phyloP scores from a whole-genome alignment of 2,888 invertebrate genomes.

The Lasioglossum malachurum region DNA sequence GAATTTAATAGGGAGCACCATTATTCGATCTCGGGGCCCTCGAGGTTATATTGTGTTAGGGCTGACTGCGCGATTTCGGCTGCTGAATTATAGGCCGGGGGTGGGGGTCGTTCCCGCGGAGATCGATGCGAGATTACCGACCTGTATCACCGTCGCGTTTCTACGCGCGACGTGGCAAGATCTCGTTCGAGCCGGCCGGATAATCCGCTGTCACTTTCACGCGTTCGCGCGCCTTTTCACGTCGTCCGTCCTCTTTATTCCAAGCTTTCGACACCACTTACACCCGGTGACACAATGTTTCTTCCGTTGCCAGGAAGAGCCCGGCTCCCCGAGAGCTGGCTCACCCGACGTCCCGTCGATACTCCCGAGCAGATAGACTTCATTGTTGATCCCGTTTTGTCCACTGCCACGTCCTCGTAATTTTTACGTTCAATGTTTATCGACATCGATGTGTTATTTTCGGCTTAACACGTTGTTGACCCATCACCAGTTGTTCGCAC shows the following conservation, averaged over 20 bases:
- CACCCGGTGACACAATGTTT: not conserved
- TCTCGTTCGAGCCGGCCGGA: conserved; percentile 21
- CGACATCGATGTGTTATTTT: no score
- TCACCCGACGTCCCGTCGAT: not conserved
- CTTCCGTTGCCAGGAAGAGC: not conserved
- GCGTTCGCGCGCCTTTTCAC: not conserved
- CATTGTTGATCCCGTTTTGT: not conserved
- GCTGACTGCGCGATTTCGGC: conserved; percentile 42
- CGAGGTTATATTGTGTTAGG: conserved; percentile 33
- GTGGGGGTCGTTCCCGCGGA: conserved; percentile 1
- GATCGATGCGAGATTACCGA: conserved; percentile 43
- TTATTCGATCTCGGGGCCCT: conserved; percentile 13
- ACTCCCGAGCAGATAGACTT: not conserved
- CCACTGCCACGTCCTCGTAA: not conserved
- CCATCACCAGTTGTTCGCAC: no score
- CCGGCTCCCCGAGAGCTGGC: not conserved
- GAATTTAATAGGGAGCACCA: not conserved
- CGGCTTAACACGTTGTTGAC: no score
- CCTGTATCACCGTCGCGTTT: not conserved
- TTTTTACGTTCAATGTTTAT: not conserved
- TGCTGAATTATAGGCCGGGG: conserved; percentile 40
- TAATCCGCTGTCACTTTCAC: conserved; percentile 34
- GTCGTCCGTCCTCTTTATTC: not conserved
- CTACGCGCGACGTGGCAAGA: not conserved
- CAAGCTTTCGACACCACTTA: not conserved